Evolutionary conservation across 37 sponge, comb jelly and placozoan genomes (phyloP).

Genomic region (Spongilla lacustris): DNA sequence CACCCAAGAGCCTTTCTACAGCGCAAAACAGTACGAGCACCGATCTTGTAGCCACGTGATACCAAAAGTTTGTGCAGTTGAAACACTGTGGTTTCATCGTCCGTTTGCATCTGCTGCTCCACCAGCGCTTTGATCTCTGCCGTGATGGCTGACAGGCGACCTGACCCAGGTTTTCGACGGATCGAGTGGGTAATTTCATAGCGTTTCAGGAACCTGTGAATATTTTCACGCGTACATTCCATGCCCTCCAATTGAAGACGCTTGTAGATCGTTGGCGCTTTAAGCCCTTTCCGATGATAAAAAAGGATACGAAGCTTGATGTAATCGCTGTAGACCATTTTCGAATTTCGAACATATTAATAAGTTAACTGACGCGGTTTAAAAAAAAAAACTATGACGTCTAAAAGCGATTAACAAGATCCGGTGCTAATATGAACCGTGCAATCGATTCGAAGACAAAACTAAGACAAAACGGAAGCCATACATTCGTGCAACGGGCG

Average conservation of each 20-base stretch:
- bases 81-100: conserved; percentile 35
- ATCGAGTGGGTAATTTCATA: background rate
- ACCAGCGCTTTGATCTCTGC: conserved; percentile 14
- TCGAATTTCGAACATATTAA: no score
- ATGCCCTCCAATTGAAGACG: conserved; percentile 10
- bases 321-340: no score
- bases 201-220: conserved; percentile 11
- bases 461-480: no score
- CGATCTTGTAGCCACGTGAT: background rate
- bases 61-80: conserved; percentile 15
- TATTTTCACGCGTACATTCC: background rate
- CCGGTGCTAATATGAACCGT: no score
- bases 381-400: no score
- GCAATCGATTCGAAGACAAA: no score
- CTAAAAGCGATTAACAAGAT: no score
- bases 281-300: background rate
- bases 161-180: conserved; percentile 18
- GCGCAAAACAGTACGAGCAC: conserved; percentile 18
- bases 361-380: no score
- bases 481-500: no score
- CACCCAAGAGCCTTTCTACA: conserved; percentile 30
- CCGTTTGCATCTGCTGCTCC: conserved; percentile 13
- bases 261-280: conserved; percentile 2
- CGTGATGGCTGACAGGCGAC: conserved; percentile 23
- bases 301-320: conserved; percentile 10